Evolutionary conservation across 2,797 vertebrate genomes (phyloP), one percentile per base, ranked within the genome.

Genomic region (Sebastes glaucus): DNA sequence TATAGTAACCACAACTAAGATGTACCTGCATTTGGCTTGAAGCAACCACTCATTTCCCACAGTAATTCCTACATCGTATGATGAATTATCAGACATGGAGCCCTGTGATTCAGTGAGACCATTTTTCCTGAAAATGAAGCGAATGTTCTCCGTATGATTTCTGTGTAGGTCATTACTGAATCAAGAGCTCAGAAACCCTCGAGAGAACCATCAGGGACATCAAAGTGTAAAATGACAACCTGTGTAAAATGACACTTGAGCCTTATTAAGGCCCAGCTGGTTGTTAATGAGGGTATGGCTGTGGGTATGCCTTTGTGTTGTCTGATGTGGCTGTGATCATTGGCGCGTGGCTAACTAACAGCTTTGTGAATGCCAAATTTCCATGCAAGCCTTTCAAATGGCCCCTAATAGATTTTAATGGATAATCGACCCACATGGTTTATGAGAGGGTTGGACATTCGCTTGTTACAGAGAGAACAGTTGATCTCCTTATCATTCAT

Each of bases 281-380:
- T 57, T 82, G 84, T 81, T 91, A 93, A 92, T 91, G 82, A 92
- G 85, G 65, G 59, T 68, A 73, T 38, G 64, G 67, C 85, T 75
- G 80, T 71, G 74, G 85, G 60, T 59, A 14, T 72, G 79, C 64
- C 85, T 86, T 85, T 89, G 87, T 89, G 64, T 76, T 83, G 79
- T 87, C 53, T 86, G 87, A 82, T 84, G 82, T 75, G 86, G 81
- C 79, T 62, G 76, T 90, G 85, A 87, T 92, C 79, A 82, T 1
- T 71, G 76, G 80, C 20, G 66, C 80, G 23, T 84, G 80, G 76
- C 87, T 90, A 87, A 88, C 81, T 23, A 84, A 80, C 78, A 56
- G 77, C 83, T 86, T 74, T 88, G 86, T 42, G 78, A 84, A 82
- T 78, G 82, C 86, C 80, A 88, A 52, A 87, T 88, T 82, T 91